phyloP scores from a whole-genome alignment of 2,113 vertebrate species.

The Coracopsis vasa region DNA sequence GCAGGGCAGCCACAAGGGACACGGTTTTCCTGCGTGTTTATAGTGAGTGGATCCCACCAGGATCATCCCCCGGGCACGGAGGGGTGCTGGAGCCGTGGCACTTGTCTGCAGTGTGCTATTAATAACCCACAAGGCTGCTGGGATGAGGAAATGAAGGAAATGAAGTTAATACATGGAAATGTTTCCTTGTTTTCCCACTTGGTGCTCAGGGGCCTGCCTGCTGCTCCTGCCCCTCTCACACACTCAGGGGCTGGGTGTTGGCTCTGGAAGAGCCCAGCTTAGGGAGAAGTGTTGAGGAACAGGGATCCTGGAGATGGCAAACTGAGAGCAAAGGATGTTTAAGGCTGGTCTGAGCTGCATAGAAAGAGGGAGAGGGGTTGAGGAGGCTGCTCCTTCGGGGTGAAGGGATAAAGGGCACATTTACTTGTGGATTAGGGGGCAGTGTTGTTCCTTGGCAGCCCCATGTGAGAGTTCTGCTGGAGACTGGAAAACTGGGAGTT shows the following conservation, averaged over 20 bases:
- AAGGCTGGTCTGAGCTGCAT: background rate
- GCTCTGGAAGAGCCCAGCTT: background rate
- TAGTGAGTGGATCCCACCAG: background rate
- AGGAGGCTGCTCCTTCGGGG: background rate
- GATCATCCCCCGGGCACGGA: background rate
- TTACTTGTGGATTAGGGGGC: background rate
- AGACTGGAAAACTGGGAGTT: background rate
- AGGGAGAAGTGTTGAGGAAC: accelerated
- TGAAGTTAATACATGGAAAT: conserved; percentile 52
- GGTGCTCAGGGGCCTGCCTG: background rate
- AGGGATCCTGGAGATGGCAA: background rate
- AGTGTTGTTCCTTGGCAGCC: accelerated
- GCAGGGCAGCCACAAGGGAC: background rate
- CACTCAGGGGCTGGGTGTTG: background rate
- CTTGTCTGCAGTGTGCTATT: background rate
- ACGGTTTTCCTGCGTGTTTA: accelerated
- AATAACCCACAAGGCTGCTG: background rate
- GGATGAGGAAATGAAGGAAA: conserved; percentile 35
- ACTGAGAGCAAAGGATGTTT: background rate
- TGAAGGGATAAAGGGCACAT: background rate
- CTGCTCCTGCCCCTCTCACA: background rate
- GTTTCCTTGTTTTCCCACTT: conserved; percentile 40
- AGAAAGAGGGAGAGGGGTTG: background rate
- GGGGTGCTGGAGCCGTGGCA: background rate
- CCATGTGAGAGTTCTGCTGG: background rate